Evolutionary conservation across 2,888 invertebrate species (phyloP).

Genomic region (Lomographa bimaculata): DNA sequence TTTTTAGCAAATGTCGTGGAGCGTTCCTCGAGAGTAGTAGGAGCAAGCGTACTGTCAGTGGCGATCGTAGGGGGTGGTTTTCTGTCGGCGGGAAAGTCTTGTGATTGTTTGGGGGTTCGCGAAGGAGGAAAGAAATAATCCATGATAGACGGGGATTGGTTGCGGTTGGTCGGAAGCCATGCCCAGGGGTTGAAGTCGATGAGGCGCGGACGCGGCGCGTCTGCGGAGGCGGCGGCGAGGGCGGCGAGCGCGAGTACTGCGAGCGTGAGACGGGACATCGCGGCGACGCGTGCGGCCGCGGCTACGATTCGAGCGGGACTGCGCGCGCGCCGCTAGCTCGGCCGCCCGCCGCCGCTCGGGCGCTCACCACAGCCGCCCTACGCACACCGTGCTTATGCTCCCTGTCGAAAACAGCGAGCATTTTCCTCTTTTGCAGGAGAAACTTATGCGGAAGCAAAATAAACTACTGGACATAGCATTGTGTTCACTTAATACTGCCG

Average conservation of each 20-base stretch:
- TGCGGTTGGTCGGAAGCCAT: conserved; percentile 69
- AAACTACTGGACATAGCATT: too few species aligned
- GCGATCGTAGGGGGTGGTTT: conserved; percentile 55
- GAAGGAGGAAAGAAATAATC: conserved; percentile 80
- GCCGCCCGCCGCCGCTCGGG: conserved; percentile 56
- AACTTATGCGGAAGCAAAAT: conserved; percentile 14
- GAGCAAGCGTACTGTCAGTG: conserved; percentile 57
- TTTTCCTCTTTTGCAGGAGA: conserved; percentile 19
- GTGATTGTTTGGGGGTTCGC: conserved; percentile 76
- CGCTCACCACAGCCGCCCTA: conserved; percentile 64
- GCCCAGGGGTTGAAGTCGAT: conserved; percentile 78
- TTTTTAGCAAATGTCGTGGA: conserved; percentile 68
- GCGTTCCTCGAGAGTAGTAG: conserved; percentile 66
- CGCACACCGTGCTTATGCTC: conserved; percentile 47
- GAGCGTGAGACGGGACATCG: conserved; percentile 67
- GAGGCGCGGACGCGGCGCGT: conserved; percentile 67
- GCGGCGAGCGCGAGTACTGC: conserved; percentile 71
- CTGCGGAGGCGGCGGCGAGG: conserved; percentile 54
- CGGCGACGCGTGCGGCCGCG: conserved; percentile 76
- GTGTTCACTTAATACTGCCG: too few species aligned
- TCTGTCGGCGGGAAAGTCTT: conserved; percentile 72
- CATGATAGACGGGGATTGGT: conserved; percentile 76
- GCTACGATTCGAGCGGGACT: conserved; percentile 76
- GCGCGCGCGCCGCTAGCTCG: conserved; percentile 64
- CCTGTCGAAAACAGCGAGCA: conserved; percentile 27